Base-by-base conservation (phyloP, 1,140 invertebrate genomes). In the Caenorhabditis briggsae region DNA sequence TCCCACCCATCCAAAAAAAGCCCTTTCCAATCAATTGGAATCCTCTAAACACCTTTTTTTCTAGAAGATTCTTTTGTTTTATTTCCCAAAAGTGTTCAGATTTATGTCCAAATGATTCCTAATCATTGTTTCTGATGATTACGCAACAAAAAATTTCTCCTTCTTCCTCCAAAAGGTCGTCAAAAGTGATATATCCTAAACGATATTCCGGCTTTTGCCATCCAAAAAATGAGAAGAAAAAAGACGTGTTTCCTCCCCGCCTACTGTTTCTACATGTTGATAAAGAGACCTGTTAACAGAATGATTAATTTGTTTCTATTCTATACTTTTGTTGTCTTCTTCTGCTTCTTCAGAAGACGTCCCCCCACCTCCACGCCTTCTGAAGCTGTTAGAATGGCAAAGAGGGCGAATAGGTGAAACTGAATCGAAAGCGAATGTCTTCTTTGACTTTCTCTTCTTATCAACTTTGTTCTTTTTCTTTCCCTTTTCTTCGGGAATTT, bases 191-290 rank as follows among this genome's bases (percentile, higher is more conserved):
- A 78, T 78, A 78, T 78, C 70, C 70, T 78, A 78, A 78, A 78
- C 70, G 70, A 78, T 78, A 78, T 78, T 78, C 70, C 70, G 43
- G 70, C 70, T 78, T 78, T 16, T 70, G 64, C 64, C 33, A 43
- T 25, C 11, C 14, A 5, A 70, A 33, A 58, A 58, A 58, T n/a
- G n/a, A 58, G 11, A 33, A 23, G 43, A 16, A 70, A 50, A 78
- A 50, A 78, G 53, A 46, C 70, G 70, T 48, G 70, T 78, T 78
- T 78, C 70, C 9, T 20, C 12, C 2, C 12, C 20, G 23, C 6
- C 12, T 14, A 23, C 70, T 78, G 46, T 50, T 78, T 46, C 50
- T 78, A 78, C 20, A 78, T 78, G 70, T n/a, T 46, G 6, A 18
- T n/a, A 20, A 16, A 78, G 14, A 78, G 70, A 78, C 46, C 70